Evolutionary conservation across 2,888 invertebrate species (phyloP).

Genomic region (Aricia artaxerxes): DNA sequence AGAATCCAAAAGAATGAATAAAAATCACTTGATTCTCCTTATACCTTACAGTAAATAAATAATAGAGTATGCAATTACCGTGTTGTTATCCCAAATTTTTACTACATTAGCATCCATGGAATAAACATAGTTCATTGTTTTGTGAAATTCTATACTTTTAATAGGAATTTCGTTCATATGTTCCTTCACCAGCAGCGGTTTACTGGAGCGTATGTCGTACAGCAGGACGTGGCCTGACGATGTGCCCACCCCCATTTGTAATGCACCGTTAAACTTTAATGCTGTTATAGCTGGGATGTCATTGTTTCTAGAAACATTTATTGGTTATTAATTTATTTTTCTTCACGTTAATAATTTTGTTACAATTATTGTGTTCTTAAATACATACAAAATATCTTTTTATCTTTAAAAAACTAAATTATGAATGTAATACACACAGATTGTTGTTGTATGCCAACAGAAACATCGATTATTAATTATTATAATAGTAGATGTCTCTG

Average conservation of each 20-base stretch:
- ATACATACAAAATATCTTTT: too few relatives aligned
- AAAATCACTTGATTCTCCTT: too few relatives aligned
- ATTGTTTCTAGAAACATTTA: slow-evolving; percentile 75
- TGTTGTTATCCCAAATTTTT: slow-evolving; percentile 94
- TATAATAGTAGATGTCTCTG: too few relatives aligned
- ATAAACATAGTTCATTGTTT: slow-evolving; percentile 88
- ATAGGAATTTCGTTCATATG: slow-evolving; percentile 97
- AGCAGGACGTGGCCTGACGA: slow-evolving; percentile 95
- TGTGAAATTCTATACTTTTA: slow-evolving; percentile 91
- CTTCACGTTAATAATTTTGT: too few relatives aligned
- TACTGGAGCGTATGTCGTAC: slow-evolving; percentile 96
- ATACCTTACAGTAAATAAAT: not conserved
- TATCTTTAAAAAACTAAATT: too few relatives aligned
- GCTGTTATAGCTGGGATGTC: slow-evolving; percentile 88
- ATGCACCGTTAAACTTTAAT: slow-evolving; percentile 86
- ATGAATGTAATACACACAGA: too few relatives aligned
- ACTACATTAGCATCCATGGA: slow-evolving; percentile 94
- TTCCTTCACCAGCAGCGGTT: slow-evolving; percentile 94
- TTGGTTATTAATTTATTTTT: not conserved
- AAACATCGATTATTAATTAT: too few relatives aligned
- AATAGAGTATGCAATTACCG: slow-evolving; percentile 72
- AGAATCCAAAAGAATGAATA: too few relatives aligned
- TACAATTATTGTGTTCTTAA: too few relatives aligned
- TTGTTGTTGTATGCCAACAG: too few relatives aligned
- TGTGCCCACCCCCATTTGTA: slow-evolving; percentile 94